Base-by-base conservation (phyloP, 1,140 invertebrate genomes). In the Drosophila punjabiensis region DNA sequence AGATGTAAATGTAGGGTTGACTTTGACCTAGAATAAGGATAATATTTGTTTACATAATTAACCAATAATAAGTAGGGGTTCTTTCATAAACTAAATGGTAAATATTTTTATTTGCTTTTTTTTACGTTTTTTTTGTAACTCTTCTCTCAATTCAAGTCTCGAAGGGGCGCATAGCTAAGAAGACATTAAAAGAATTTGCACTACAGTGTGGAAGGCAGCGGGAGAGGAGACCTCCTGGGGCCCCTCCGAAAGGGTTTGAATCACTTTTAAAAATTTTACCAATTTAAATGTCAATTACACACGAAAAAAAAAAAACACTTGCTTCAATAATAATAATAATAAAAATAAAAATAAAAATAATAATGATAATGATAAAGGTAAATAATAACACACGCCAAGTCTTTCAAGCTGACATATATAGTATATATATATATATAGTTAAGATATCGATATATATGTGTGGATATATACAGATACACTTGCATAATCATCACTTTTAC, bases 401-500 rank as follows among this genome's bases (percentile, higher is more conserved):
- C 69, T 69, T 73, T 73, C 64, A 70, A 55, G 16, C 67, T 56
- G 67, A 67, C 69, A 67, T 53, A 41, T 65, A 53, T 43, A 48
- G n/a, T 50, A 62, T 20, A 33, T 2, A 50, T 16, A n/a, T n/a
- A n/a, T 33, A 33, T 30, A 43, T 35, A 18, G 24, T 24, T 24
- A 14, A 43, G 63, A 20, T 35, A 56, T 20, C 50, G 71, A 74
- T 79, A 67, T 63, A 77, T 78, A 65, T 70, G 55, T 56, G 37
- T 48, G 37, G 30, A 81, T 69, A 48, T 79, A 75, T 56, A 48
- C 32, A 67, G 14, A 62, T 48, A 62, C 30, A 45, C 28, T 39
- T 55, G 30, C 58, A 66, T 79, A 37, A 48, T 71, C 78, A 85
- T 74, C 82, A 85, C 82, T 85, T 85, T 73, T 78, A 85, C 82